Base-by-base conservation (phyloP, 1,140 invertebrate species). In the Triops cancriformis region DNA sequence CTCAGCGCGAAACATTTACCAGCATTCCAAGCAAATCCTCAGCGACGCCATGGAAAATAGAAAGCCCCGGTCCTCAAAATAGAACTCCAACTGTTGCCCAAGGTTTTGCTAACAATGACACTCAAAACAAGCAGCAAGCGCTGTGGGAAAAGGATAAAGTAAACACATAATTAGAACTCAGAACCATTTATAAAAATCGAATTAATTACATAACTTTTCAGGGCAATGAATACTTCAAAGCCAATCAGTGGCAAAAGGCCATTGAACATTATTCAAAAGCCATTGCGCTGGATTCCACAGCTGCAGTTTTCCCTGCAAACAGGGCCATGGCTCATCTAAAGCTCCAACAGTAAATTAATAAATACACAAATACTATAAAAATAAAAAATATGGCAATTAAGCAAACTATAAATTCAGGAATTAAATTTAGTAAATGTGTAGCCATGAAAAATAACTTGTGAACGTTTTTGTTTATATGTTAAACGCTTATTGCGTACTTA, bases 251-350 rank as follows among this genome's bases (percentile, higher is more conserved):
- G 89, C 86, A 89, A 37, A 88, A 91, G 80, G 95, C 95, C 0
- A 91, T 96, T 80, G 84, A 89, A 11, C 90, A 90, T 80, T 98
- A 97, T 82, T 91, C 89, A 28, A 85, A 89, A 82, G 95, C 94
- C 12, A 92, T 96, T 73, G 86, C 89, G 78, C 84, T 89, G 51
- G 92, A 93, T 83, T 88, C 91, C 10, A 87, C 89, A 78, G 94
- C 97, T 85, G 89, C 94, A 9, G 87, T 94, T 9, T 92, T 93
- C 82, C 94, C 89, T 83, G 93, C 93, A 10, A 98, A 98, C 85
- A 87, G 96, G 82, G 95, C 93, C 10, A 87, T 97, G 78, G 96
- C 95, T 80, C 90, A 92, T 80, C 85, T 97, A 12, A 96, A 96
- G 84, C 88, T 91, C 81, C 88, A 94, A 80, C 90, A 91, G 93